Conservation (phyloP, 1,140 invertebrate genomes). For the Drosophila auraria region DNA sequence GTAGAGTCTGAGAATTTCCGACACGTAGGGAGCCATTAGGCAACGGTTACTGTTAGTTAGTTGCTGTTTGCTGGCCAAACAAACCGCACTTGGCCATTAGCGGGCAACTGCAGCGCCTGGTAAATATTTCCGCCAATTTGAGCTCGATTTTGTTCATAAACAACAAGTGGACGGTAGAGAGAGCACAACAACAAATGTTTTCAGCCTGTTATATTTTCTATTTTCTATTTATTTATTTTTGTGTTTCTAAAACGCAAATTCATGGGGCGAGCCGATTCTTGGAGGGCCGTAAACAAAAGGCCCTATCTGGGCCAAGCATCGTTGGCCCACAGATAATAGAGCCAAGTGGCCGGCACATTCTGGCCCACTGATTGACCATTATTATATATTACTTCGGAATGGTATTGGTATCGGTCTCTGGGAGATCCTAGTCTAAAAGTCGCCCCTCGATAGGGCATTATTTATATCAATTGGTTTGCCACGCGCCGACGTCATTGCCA, state of each 20-base stretch:
- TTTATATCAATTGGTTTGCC: slow-evolving; percentile 48
- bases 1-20: not conserved
- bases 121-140: slow-evolving; percentile 16
- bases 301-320: slow-evolving; percentile 29
- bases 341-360: slow-evolving; percentile 18
- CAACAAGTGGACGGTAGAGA: not conserved
- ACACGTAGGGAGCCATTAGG: slow-evolving; percentile 14
- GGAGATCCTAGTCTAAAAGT: slow-evolving; percentile 29
- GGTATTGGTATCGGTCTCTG: not conserved
- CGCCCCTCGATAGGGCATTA: slow-evolving; percentile 10
- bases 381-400: slow-evolving; percentile 6
- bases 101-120: slow-evolving; percentile 11
- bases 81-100: slow-evolving; percentile 23
- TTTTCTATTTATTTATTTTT: slow-evolving; percentile 13
- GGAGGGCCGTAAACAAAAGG: slow-evolving; percentile 26
- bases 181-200: slow-evolving; percentile 25
- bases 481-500: slow-evolving; percentile 15
- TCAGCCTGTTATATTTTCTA: not conserved
- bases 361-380: slow-evolving; percentile 44
- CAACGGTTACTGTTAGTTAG: not conserved
- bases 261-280: slow-evolving; percentile 5
- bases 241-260: slow-evolving; percentile 14
- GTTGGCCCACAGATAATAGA: slow-evolving; percentile 8
- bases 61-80: slow-evolving; percentile 19
- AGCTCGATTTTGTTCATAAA: slow-evolving; percentile 22